Conservation (phyloP, 2,888 invertebrate species). For the Crossocerus cetratus region DNA sequence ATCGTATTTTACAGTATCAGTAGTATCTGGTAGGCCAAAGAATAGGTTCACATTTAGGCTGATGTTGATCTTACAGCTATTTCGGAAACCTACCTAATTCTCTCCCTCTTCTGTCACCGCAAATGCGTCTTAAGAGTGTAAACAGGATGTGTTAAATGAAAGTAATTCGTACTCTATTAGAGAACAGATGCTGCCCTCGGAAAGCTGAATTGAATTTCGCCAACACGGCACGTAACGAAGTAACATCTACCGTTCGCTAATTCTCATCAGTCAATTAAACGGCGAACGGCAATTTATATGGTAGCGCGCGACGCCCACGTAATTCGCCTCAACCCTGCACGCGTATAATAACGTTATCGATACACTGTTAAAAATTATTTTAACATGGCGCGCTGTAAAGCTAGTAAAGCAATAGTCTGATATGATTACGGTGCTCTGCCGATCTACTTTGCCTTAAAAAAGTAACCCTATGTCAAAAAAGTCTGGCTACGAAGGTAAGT, state of each 20-base stretch:
- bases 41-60: constrained; percentile 48
- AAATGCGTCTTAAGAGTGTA: not conserved
- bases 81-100: constrained; percentile 17
- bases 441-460: constrained; percentile 26
- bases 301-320: not conserved
- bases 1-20: constrained; percentile 30
- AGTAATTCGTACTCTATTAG: no score
- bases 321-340: constrained; percentile 3
- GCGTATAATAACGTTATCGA: constrained; percentile 5
- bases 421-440: constrained; percentile 36
- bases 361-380: constrained; percentile 12
- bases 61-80: constrained; percentile 13
- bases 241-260: no score
- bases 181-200: no score
- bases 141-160: no score
- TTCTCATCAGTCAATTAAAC: no score
- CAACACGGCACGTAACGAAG: no score
- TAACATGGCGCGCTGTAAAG: constrained; percentile 18
- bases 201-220: no score
- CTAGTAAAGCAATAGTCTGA: constrained; percentile 36
- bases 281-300: no score
- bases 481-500: constrained; percentile 39
- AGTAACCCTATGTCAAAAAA: constrained; percentile 37
- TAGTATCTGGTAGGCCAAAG: constrained; percentile 57
- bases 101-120: not conserved